These are phyloP conservation scores for Rhinolophus sinicus DNA, from an alignment of 2,113 vertebrate species.

Conservation along the genomic window DNA sequence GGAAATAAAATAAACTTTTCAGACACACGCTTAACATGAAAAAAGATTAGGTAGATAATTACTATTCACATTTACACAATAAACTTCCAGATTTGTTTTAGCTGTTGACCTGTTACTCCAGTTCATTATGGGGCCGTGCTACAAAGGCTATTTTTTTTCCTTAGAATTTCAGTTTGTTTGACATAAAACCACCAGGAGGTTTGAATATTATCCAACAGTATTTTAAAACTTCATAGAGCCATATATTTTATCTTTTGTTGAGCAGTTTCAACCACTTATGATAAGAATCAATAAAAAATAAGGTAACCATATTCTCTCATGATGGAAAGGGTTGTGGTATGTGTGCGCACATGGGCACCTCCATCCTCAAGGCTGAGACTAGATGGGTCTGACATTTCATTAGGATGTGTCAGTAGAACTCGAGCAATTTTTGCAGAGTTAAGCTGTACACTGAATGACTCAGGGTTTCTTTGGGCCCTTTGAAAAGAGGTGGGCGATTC, in stretches of 20 bases:
- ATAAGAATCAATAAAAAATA: not conserved
- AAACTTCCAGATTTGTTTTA: constrained; percentile 67
- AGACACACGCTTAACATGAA: constrained; percentile 75
- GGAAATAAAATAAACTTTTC: constrained; percentile 76
- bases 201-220: accelerated
- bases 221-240: not conserved
- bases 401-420: not conserved
- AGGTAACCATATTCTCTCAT: not conserved
- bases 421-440: not conserved
- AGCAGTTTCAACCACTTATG: not conserved
- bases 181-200: constrained; percentile 39
- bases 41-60: constrained; percentile 78
- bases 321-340: not conserved
- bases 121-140: constrained; percentile 56
- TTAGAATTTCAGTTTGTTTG: constrained; percentile 69
- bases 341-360: not conserved
- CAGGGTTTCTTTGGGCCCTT: not conserved
- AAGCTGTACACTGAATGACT: not conserved
- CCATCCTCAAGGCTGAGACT: not conserved
- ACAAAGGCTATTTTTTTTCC: constrained; percentile 70
- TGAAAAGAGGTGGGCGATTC: not conserved
- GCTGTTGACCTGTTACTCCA: constrained; percentile 61
- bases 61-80: constrained; percentile 73
- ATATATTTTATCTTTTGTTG: not conserved
- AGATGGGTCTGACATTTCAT: not conserved